Evolutionary conservation across 1,140 invertebrate genomes (phyloP), one percentile per base, ranked within the genome.

Genomic region (Drosophila repletoides): DNA sequence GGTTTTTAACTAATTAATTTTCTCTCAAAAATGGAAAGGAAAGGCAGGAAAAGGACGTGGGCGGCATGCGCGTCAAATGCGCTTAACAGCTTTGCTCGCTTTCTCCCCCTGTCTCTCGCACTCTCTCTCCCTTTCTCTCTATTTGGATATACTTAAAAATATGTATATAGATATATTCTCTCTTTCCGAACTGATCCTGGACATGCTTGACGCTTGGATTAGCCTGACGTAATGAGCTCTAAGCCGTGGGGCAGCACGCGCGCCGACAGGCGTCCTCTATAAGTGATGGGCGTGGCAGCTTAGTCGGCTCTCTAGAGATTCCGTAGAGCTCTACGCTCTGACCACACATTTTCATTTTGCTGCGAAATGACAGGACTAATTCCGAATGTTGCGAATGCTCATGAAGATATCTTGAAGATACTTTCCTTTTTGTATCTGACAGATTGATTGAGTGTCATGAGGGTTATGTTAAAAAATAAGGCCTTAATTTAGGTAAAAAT

Each of bases 11-110:
- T 75, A 84, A 83, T 84, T 84, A 74, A 86, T 79, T 72, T 65
- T 79, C 45, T 38, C 34, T 14, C 10, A 17, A 52, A 26, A 51
- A 19, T 28, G 14, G 49, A 52, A 40, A 17, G 36, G 19, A 52
- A 53, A 40, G 22, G 22, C 34, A 17, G 52, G 9, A 7, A 41
- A 24, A 58, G 52, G 36, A 64, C 29, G 43, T 51, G 43, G 60
- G 55, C 43, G 74, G 72, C 74, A 83, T 74, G 79, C 79, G 79
- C 66, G 58, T 45, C 79, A 58, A 86, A 84, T 84, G 71, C 43
- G 80, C 80, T 86, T 86, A 84, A 68, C 77, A 84, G 77, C 77
- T 79, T 84, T 84, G 74, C 70, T 51, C 56, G 49, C 53, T 74
- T 41, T 24, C 48, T 14, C 12, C 21, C 17, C 10, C 52, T 7